Percentiles rank a stretch among this genome's conserved stretches.
Conservation (phyloP, 2,888 invertebrate species). For the Poecilobothrus nobilitatus region DNA sequence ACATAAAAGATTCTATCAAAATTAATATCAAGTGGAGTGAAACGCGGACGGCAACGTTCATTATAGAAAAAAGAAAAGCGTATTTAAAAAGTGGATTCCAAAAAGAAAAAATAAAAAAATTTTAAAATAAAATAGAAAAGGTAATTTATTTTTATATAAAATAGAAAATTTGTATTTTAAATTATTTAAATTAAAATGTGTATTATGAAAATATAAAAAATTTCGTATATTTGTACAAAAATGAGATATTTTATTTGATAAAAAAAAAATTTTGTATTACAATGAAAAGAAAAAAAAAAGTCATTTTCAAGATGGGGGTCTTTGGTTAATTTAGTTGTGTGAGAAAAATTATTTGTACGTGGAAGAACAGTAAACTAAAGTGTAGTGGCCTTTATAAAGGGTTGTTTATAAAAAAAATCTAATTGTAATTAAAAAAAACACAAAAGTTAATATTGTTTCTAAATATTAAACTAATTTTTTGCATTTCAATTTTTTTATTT, state of each 20-base stretch:
- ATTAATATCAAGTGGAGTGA: background rate
- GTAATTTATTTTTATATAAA: background rate
- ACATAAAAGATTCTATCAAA: no score
- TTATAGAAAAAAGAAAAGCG: slow-evolving; percentile 3
- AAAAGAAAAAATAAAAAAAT: background rate
- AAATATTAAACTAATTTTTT: no score
- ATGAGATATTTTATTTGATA: no score
- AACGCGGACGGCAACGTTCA: slow-evolving; percentile 6
- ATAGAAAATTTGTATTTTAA: background rate
- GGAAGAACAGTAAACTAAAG: background rate
- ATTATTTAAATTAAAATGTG: background rate
- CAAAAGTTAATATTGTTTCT: no score
- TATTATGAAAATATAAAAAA: no score
- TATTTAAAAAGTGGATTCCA: background rate
- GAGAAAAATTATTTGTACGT: slow-evolving; percentile 1
- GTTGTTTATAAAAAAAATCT: background rate
- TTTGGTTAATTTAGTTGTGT: slow-evolving; percentile 1
- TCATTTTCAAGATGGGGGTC: slow-evolving; percentile 2
- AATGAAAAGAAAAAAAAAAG: slow-evolving; percentile 1
- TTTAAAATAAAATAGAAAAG: background rate
- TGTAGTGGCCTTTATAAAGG: background rate
- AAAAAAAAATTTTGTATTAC: background rate
- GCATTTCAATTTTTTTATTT: no score
- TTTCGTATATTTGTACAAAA: no score
- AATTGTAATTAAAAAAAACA: no score